Evolutionary conservation across 1,140 invertebrate genomes (phyloP), one percentile per base, ranked within the genome.

Genomic region (Nephila pilipes): DNA sequence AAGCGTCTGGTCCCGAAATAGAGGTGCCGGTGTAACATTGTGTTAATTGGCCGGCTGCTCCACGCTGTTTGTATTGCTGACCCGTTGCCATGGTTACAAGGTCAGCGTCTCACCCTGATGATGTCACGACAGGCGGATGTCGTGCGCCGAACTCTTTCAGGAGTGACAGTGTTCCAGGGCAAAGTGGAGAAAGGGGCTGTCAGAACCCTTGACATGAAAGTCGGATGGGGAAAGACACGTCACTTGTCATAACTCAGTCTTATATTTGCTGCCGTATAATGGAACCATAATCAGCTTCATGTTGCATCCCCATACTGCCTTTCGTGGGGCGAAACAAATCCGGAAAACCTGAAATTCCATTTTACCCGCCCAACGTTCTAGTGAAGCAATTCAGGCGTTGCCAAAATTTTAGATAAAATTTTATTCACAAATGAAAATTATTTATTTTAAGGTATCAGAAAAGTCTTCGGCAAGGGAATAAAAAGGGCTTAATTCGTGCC

Each of bases 41-140:
- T 75, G 69, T 75, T 75, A 75, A 75, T 75, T 75, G 69, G 32
- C 60, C 22, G 22, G 22, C 22, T n/a, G 46, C 63, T 65, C 63
- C 63, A 25, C 25, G 57, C 83, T 85, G 54, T 58, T 85, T 85
- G 83, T 85, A 58, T 85, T 85, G 83, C 83, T 29, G 25, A 57
- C 54, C 29, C 54, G 83, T 85, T 85, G 55, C 46, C 55, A 85
- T 85, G 55, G 55, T n/a, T 55, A 85, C 55, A 85, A 60, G 83
- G 83, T 85, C 83, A 60, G 54, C 83, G 83, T 6, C 46, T 46
- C 46, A 46, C 46, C 46, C 46, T 4, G 4, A 46, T 46, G 46
- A 46, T 46, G 46, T 85, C 83, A 57, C 83, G 46, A n/a, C 55
- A 85, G 55, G 12, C 25, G 38, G 38, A 29, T 83, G 22, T 54